Evolutionary conservation across 2,888 invertebrate species (phyloP), one percentile per base, ranked within the genome.

Genomic region (Idaea straminata): DNA sequence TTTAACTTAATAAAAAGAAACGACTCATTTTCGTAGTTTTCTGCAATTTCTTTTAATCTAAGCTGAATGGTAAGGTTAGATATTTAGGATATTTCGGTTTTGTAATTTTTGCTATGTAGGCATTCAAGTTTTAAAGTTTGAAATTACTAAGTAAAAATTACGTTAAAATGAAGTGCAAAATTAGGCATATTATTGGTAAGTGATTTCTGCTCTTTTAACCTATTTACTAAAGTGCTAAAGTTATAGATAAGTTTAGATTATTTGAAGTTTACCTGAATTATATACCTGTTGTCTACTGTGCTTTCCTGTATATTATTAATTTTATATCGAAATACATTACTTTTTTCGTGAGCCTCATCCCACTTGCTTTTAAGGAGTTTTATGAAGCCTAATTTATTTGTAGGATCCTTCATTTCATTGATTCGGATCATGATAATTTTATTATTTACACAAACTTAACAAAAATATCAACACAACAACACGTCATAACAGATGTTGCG

Each of bases 301-400:
- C 74, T 86, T 75, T 89, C 83, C 62, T 78, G 67, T 59, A 86
- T 64, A 62, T 82, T 78, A 36, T 77, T 64, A n/a, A 90, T 79
- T 81, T 85, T 87, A 69, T 92, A 92, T 0, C 88, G 82, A 78
- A 92, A 91, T 35, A 87, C 75, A 69, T 83, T 74, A 0, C 72
- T 68, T 57, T 77, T 70, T 0, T 72, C 68, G 64, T 89, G 84
- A 58, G 86, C 70, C 74, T 84, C 75, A 58, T 87, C 78, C 91
- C 92, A 91, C 75, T 78, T 87, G n/a, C 70, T 62, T 74, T 77
- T 84, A 13, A 85, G 66, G n/a, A 77, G 35, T 10, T 73, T 63
- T 6, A 73, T 60, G 69, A 82, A 81, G 38, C 61, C 4, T 0
- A 58, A 15, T 63, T 35, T 36, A 36, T 4, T 47, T 13, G 47